These are phyloP conservation scores for Hemiscyllium ocellatum DNA, from an alignment of 2,113 vertebrate genomes.

Conservation along the genomic window DNA sequence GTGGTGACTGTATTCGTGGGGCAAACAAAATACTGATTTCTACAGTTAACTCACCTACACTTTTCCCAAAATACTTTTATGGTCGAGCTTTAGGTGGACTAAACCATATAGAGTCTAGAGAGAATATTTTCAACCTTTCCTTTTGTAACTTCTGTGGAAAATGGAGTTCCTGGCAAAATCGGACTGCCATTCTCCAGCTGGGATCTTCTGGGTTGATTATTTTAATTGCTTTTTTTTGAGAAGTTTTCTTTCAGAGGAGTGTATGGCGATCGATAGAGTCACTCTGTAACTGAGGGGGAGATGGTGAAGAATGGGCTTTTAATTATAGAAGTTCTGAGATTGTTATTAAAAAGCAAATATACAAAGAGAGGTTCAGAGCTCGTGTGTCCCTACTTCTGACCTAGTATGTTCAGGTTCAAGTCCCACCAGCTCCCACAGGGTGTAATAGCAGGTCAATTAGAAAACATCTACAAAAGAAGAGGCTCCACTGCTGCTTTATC, in stretches of 20 bases:
- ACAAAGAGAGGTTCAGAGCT: neutral
- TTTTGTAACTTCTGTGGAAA: neutral
- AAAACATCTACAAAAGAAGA: no score
- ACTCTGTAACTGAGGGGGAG: neutral
- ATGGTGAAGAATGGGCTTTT: neutral
- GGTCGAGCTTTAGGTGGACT: no score
- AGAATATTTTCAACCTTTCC: neutral
- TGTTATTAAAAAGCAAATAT: neutral
- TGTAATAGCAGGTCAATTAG: no score
- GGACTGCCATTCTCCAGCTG: neutral
- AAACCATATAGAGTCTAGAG: neutral
- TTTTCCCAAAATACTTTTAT: neutral
- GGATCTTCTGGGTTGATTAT: neutral
- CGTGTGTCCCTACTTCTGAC: no score
- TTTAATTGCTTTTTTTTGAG: neutral
- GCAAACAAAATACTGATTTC: neutral
- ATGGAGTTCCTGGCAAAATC: neutral
- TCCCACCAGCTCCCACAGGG: no score
- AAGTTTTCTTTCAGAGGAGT: no score
- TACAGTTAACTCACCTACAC: neutral
- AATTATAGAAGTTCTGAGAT: neutral
- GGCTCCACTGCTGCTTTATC: no score
- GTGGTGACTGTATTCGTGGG: neutral
- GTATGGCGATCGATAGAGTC: no score
- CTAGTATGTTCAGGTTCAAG: no score